Percentiles rank a stretch among this genome's conserved stretches.
These are phyloP conservation scores for Semibalanus balanoides DNA, from an alignment of 1,140 invertebrate genomes.

Conservation along the genomic window DNA sequence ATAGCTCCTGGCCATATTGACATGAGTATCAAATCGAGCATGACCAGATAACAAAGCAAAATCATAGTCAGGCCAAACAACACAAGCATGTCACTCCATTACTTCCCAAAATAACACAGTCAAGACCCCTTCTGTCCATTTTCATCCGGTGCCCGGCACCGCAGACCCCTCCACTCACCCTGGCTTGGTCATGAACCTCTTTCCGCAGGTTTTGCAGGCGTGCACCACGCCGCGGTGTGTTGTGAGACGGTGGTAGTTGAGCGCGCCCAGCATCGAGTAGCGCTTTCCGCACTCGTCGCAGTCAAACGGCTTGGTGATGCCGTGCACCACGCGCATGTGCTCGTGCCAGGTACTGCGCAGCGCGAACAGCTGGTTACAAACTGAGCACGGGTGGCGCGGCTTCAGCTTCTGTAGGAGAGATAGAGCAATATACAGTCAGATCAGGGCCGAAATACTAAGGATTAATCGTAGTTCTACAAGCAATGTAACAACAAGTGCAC, in stretches of 20 bases:
- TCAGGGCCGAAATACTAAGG: background rate
- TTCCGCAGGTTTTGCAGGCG: background rate
- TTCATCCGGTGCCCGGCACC: too few species aligned
- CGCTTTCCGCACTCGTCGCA: conserved; percentile 1
- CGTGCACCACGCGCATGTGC: background rate
- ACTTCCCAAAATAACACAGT: too few species aligned
- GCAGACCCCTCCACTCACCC: background rate
- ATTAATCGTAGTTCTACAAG: background rate
- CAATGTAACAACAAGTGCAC: background rate
- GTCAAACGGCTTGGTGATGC: conserved; percentile 3
- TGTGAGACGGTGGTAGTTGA: conserved; percentile 4
- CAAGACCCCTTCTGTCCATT: too few species aligned
- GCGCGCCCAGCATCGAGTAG: background rate
- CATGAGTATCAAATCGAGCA: too few species aligned
- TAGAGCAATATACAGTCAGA: background rate
- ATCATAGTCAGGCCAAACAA: too few species aligned
- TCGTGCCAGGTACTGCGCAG: conserved; percentile 6
- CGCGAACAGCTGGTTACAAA: background rate
- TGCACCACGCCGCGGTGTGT: conserved; percentile 3
- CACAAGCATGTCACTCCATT: too few species aligned
- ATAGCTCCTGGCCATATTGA: too few species aligned
- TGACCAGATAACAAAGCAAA: too few species aligned
- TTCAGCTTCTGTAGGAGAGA: background rate
- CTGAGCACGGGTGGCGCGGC: conserved; percentile 3
- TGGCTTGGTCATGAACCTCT: background rate